A percentile compares a stretch with the other conserved stretches of the same genome.
These are phyloP conservation scores for Molorchus minor DNA, from an alignment of 2,888 invertebrate species.

Conservation along the genomic window DNA sequence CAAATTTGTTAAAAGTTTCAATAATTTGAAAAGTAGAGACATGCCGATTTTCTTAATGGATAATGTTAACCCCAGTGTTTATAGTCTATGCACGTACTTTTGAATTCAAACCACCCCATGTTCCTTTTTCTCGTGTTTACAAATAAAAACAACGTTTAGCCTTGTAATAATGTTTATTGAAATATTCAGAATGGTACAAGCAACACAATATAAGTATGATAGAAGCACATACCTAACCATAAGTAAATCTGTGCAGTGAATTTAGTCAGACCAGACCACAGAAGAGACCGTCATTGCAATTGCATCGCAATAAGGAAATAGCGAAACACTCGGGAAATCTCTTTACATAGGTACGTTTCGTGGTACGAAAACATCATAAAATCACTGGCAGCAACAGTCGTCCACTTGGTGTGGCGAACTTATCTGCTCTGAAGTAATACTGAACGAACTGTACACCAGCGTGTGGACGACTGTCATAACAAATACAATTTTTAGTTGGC, in stretches of 20 bases:
- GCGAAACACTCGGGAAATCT: slow-evolving; percentile 13
- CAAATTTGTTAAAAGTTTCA: no score
- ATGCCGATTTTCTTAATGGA: no score
- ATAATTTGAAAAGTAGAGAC: no score
- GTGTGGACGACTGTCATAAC: slow-evolving; percentile 33
- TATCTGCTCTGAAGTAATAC: slow-evolving; percentile 24
- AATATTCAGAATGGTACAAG: slow-evolving; percentile 62
- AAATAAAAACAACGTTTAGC: slow-evolving; percentile 19
- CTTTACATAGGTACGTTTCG: slow-evolving; percentile 17
- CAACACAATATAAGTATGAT: slow-evolving; percentile 61
- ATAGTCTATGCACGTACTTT: no score
- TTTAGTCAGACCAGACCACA: slow-evolving; percentile 47
- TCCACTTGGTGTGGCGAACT: slow-evolving; percentile 28
- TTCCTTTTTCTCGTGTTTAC: no score
- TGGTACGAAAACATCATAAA: slow-evolving; percentile 34
- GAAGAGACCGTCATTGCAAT: slow-evolving; percentile 44
- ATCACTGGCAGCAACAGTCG: slow-evolving; percentile 27
- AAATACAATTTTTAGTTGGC: slow-evolving; percentile 17
- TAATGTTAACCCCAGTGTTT: no score
- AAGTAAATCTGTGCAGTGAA: slow-evolving; percentile 55
- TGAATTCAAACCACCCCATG: no score
- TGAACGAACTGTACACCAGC: slow-evolving; percentile 33
- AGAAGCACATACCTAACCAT: slow-evolving; percentile 57
- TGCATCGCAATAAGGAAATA: slow-evolving; percentile 37
- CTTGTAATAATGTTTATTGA: slow-evolving; percentile 55